Evolutionary conservation across 2,888 invertebrate species (phyloP).

Genomic region (Dioctria linearis): DNA sequence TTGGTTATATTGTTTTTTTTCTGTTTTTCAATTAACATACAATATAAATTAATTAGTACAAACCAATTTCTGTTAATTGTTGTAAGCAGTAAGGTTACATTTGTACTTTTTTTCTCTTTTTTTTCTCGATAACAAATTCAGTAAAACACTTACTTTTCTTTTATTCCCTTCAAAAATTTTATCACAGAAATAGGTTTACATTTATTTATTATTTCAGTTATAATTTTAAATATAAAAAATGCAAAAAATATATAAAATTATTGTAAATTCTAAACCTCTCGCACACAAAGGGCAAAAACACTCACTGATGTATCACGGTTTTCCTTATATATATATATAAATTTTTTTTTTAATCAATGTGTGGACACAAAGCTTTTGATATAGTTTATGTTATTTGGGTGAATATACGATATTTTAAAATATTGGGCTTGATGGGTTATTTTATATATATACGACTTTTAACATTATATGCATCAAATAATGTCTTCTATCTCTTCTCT

Average conservation of each 20-base stretch:
- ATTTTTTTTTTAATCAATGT: slow-evolving; percentile 54
- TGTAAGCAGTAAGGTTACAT: slow-evolving; percentile 24
- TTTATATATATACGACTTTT: slow-evolving; percentile 44
- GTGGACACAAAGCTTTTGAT: slow-evolving; percentile 57
- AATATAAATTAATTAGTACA: background rate
- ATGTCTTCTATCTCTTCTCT: slow-evolving; percentile 35
- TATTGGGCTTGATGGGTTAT: slow-evolving; percentile 55
- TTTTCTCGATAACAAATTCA: slow-evolving; percentile 7
- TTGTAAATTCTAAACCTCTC: slow-evolving; percentile 49
- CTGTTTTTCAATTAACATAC: no score
- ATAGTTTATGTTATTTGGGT: slow-evolving; percentile 49
- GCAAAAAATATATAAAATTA: background rate
- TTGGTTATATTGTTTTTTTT: background rate
- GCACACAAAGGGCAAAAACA: slow-evolving; percentile 53
- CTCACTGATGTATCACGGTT: slow-evolving; percentile 54
- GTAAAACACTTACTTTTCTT: slow-evolving; percentile 15
- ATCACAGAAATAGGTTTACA: slow-evolving; percentile 50
- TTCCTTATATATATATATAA: slow-evolving; percentile 1
- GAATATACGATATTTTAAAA: slow-evolving; percentile 40
- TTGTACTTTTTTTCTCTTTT: background rate
- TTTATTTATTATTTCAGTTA: slow-evolving; percentile 28
- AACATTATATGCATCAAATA: slow-evolving; percentile 47
- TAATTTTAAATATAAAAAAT: background rate
- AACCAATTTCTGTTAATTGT: slow-evolving; percentile 2
- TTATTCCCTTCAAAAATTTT: slow-evolving; percentile 13